Percentiles rank a stretch among this genome's conserved stretches.
Conservation (phyloP, 1,140 invertebrate species). For the Nephotettix cincticeps region DNA sequence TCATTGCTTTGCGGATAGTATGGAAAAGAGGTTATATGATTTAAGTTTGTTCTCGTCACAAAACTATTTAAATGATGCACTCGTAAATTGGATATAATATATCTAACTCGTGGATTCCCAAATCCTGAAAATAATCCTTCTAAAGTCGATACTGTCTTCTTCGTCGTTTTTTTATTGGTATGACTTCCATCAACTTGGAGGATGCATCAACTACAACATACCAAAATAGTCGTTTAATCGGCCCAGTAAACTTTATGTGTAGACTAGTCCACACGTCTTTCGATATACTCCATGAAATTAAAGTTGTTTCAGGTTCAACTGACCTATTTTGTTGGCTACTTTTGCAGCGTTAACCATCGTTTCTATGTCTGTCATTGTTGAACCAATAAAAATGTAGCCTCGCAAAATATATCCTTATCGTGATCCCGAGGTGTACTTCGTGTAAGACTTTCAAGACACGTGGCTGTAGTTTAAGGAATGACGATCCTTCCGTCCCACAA, state of each 20-base stretch:
- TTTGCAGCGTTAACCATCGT: not conserved
- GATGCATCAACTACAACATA: not conserved
- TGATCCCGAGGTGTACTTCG: not conserved
- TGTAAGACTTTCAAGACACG: not conserved
- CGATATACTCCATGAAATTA: not conserved
- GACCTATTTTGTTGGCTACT: not conserved
- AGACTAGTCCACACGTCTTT: not conserved
- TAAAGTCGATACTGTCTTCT: too few relatives aligned
- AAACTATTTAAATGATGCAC: not conserved
- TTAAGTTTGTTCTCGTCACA: slow-evolving; percentile 28
- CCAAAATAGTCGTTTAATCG: not conserved
- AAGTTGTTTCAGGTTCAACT: not conserved
- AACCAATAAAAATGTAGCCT: not conserved
- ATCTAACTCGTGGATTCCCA: slow-evolving; percentile 6
- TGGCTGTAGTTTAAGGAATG: not conserved
- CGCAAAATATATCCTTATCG: not conserved
- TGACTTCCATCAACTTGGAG: not conserved
- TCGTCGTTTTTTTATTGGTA: too few relatives aligned
- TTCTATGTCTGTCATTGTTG: not conserved
- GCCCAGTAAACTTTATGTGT: not conserved
- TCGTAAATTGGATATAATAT: not conserved
- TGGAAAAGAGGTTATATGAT: too few relatives aligned
- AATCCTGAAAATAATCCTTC: not conserved
- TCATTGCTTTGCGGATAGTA: too few relatives aligned
- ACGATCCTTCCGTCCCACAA: not conserved